Evolutionary conservation across 2,113 vertebrate genomes (phyloP).

Genomic region (Vireo altiloquus): DNA sequence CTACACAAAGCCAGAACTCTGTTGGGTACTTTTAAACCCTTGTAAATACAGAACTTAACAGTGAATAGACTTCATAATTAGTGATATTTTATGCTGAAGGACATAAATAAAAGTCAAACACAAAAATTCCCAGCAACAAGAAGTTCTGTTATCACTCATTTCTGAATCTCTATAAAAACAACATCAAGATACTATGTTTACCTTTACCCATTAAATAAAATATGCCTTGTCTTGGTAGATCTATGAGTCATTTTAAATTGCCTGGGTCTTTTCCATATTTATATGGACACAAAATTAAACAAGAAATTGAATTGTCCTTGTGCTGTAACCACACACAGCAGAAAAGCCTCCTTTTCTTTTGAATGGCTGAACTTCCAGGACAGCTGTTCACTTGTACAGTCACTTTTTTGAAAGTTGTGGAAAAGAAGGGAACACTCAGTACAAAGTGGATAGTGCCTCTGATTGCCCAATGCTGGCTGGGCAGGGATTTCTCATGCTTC

Average conservation of each 20-base stretch:
- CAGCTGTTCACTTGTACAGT: not conserved
- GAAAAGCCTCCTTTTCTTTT: not conserved
- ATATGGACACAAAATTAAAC: not conserved
- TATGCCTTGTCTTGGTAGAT: not conserved
- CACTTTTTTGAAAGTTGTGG: not conserved
- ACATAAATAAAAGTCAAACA: not conserved
- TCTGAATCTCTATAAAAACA: not conserved
- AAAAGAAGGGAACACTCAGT: not conserved
- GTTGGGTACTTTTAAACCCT: not conserved
- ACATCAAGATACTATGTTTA: not conserved
- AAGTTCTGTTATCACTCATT: not conserved
- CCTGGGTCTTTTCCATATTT: not conserved
- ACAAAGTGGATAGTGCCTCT: constrained; percentile 1
- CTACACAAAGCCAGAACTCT: not conserved
- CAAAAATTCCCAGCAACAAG: not conserved
- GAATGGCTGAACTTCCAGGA: constrained; percentile 6
- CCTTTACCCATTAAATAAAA: not conserved
- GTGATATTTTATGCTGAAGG: not conserved
- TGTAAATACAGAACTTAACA: not conserved
- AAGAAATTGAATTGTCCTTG: not conserved
- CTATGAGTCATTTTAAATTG: not conserved
- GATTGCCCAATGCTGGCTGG: not conserved
- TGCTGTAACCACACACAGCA: not conserved
- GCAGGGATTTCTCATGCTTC: not conserved
- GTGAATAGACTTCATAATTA: not conserved